phyloP scores from a whole-genome alignment of 2,888 invertebrate genomes.

The Limnephilus auricula region DNA sequence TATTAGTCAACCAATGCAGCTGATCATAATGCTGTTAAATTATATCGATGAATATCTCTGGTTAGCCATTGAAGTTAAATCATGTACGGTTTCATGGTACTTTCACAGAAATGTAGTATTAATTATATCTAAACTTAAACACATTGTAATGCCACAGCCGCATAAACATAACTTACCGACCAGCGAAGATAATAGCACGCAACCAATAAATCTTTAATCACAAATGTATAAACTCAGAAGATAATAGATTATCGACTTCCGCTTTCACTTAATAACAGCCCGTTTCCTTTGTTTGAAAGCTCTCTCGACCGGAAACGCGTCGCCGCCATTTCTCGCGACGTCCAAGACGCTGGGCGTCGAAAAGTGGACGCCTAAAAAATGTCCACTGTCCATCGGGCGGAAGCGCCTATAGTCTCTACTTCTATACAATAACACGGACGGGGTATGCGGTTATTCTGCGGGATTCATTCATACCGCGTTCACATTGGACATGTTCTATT shows the following conservation, averaged over 20 bases:
- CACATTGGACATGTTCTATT: constrained; percentile 59
- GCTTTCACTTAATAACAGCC: neutral
- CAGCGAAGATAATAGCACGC: neutral
- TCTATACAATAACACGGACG: constrained; percentile 32
- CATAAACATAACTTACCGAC: neutral
- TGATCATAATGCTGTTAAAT: neutral
- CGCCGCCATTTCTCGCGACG: constrained; percentile 51
- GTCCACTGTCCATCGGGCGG: constrained; percentile 44
- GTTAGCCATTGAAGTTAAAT: too few species aligned
- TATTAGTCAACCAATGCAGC: too few species aligned
- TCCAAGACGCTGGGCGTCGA: constrained; percentile 27
- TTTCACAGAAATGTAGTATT: too few species aligned
- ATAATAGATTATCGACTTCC: constrained; percentile 19
- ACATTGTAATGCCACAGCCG: neutral
- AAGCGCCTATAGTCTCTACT: constrained; percentile 26
- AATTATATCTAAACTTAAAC: too few species aligned
- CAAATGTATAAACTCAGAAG: neutral
- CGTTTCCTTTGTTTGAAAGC: constrained; percentile 37
- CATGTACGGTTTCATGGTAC: too few species aligned
- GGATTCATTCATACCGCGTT: constrained; percentile 62
- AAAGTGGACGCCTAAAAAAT: constrained; percentile 53
- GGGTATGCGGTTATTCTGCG: constrained; percentile 52
- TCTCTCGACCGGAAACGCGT: constrained; percentile 53
- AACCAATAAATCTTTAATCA: neutral
- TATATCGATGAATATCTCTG: neutral